These are phyloP conservation scores for Arvicanthis niloticus DNA, from an alignment of 2,113 vertebrate genomes.

Conservation along the genomic window DNA sequence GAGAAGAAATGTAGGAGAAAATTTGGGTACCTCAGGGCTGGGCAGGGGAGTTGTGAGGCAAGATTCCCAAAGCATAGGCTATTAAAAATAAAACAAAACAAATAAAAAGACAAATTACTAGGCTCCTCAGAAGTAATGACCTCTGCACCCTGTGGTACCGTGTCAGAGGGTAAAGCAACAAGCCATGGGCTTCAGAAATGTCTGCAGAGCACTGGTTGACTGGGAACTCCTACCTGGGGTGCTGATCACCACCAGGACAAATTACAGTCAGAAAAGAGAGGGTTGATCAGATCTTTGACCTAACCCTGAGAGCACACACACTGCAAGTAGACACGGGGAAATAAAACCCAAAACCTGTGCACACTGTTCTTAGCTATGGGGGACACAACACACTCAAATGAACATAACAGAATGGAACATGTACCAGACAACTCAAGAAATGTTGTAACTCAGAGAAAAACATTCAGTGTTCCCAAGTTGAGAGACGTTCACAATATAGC, in stretches of 20 bases:
- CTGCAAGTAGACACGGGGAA: too few species aligned
- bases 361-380: fast-evolving
- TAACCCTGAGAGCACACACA: neutral
- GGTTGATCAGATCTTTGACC: neutral
- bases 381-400: fast-evolving
- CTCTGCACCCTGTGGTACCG: neutral
- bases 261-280: neutral
- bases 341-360: neutral
- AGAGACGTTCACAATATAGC: neutral
- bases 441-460: fast-evolving
- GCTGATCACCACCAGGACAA: too few species aligned
- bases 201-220: fast-evolving
- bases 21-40: neutral
- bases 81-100: neutral
- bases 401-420: fast-evolving
- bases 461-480: neutral
- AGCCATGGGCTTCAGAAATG: neutral
- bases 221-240: neutral
- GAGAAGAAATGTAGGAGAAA: neutral
- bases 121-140: neutral
- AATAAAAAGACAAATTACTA: too few species aligned
- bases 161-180: too few species aligned
- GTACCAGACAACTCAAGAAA: fast-evolving
- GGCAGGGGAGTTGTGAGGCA: neutral
- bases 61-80: neutral